phyloP scores from a whole-genome alignment of 2,113 vertebrate species.

The Galbula dea region DNA sequence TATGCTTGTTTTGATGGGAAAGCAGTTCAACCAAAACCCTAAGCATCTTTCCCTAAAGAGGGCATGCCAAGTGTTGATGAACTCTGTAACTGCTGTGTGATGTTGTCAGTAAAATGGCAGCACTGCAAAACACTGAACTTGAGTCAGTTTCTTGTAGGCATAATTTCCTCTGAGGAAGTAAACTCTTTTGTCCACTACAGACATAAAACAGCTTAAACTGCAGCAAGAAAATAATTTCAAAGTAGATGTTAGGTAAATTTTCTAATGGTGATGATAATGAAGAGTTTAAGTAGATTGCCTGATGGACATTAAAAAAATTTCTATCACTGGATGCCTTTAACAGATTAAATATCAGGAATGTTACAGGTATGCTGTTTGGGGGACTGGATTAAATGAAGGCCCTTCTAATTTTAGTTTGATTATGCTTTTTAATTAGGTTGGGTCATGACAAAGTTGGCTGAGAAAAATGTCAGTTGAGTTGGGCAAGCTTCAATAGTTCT shows the following conservation, averaged over 20 bases:
- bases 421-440: slow-evolving; percentile 21
- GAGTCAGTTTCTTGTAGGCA: background rate
- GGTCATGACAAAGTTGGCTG: background rate
- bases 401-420: background rate
- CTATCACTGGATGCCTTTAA: background rate
- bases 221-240: background rate
- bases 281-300: background rate
- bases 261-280: background rate
- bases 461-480: background rate
- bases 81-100: background rate
- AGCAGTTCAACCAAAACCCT: background rate
- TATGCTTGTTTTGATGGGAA: background rate
- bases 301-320: background rate
- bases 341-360: background rate
- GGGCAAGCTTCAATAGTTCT: background rate
- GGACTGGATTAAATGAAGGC: background rate
- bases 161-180: background rate
- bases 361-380: background rate
- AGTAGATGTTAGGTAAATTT: background rate
- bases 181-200: background rate
- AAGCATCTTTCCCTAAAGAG: background rate
- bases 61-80: background rate
- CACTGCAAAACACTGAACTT: background rate
- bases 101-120: background rate
- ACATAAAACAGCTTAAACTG: background rate